phyloP scores from a whole-genome alignment of 2,113 vertebrate species.

The Sardina pilchardus region DNA sequence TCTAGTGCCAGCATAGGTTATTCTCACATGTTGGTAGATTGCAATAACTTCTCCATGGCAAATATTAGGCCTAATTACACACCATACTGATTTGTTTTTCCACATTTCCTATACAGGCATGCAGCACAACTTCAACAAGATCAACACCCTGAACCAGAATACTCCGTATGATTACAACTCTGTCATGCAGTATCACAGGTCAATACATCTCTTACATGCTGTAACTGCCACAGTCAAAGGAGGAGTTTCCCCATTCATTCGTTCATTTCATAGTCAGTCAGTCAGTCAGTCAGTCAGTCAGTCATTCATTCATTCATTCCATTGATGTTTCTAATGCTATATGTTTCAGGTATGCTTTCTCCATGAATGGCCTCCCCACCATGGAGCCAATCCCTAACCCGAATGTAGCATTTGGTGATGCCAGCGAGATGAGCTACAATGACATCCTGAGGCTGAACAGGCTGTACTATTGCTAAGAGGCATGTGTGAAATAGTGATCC shows the following conservation, averaged over 20 bases:
- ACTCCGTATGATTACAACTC: constrained; percentile 68
- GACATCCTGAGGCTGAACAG: constrained; percentile 62
- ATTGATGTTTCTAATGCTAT: background rate
- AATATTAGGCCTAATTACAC: background rate
- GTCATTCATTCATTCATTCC: too few species aligned
- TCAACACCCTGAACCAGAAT: constrained; percentile 61
- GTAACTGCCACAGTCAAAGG: background rate
- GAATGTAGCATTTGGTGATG: constrained; percentile 56
- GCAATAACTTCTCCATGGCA: too few species aligned
- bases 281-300: too few species aligned
- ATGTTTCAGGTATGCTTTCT: constrained; percentile 62
- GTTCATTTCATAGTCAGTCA: too few species aligned
- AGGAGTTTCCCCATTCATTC: background rate
- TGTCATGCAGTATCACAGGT: constrained; percentile 73
- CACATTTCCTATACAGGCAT: constrained; percentile 43
- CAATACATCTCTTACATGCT: background rate
- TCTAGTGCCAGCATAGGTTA: background rate
- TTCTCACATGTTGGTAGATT: too few species aligned
- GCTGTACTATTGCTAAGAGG: constrained; percentile 57
- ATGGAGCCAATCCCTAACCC: constrained; percentile 61
- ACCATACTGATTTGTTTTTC: background rate
- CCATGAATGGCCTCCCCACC: constrained; percentile 61
- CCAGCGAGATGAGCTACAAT: constrained; percentile 57
- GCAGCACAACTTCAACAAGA: constrained; percentile 61
- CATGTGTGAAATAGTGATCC: background rate